Conservation (phyloP, 2,797 vertebrate genomes). For the Parauchenoglanis punctatus region DNA sequence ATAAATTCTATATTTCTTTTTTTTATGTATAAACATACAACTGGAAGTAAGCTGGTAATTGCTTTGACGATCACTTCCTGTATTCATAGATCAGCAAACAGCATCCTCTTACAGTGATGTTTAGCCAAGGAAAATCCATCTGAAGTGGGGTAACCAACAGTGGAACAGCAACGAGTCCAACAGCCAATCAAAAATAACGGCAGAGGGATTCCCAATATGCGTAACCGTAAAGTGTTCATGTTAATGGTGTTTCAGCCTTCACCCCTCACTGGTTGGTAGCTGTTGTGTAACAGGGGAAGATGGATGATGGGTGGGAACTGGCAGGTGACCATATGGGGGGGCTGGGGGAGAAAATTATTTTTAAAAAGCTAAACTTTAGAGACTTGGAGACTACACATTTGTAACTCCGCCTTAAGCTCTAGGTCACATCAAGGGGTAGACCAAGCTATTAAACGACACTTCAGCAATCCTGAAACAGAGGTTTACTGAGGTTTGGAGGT, state of each 20-base stretch:
- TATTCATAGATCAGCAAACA: not conserved
- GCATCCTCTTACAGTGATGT: not conserved
- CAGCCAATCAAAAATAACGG: not conserved
- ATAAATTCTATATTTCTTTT: not conserved
- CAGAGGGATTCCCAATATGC: not conserved
- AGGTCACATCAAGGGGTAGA: not conserved
- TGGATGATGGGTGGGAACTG: not conserved
- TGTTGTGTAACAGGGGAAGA: not conserved
- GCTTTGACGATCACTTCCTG: not conserved
- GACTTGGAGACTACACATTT: not conserved
- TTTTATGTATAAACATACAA: not conserved
- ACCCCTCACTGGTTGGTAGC: not conserved
- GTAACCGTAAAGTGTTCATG: not conserved
- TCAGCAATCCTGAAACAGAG: constrained; percentile 14
- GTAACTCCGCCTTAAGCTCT: not conserved
- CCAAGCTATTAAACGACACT: not conserved
- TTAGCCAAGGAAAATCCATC: not conserved
- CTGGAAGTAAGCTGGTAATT: not conserved
- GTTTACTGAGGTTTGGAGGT: not conserved
- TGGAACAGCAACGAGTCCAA: not conserved
- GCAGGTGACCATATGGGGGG: not conserved
- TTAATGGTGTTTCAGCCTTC: not conserved
- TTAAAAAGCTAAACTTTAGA: too few relatives aligned
- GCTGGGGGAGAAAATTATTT: too few relatives aligned
- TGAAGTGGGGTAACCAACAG: not conserved